Evolutionary conservation across 2,888 invertebrate species (phyloP).

Genomic region (Ophion slaviceki): DNA sequence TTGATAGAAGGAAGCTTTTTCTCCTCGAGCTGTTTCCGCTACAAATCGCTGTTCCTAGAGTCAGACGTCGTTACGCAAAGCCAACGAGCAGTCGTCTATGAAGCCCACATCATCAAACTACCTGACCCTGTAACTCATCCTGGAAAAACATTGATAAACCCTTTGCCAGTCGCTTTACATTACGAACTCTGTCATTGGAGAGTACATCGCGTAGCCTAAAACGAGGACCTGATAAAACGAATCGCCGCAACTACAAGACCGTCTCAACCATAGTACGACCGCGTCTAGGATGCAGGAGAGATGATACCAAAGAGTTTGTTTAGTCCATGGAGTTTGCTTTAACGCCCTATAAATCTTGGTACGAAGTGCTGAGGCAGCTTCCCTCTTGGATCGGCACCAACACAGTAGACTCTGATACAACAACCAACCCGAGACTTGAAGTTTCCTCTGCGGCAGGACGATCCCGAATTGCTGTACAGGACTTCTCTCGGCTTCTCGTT

Average conservation of each 20-base stretch:
- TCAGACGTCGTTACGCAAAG: background rate
- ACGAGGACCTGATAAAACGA: constrained; percentile 14
- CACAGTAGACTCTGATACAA: constrained; percentile 10
- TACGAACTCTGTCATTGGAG: background rate
- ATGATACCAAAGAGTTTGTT: constrained; percentile 70
- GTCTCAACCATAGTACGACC: background rate
- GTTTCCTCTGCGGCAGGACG: constrained; percentile 41
- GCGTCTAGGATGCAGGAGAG: constrained; percentile 45
- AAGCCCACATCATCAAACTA: background rate
- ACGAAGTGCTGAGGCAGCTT: constrained; percentile 73
- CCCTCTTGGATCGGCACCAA: constrained; percentile 32
- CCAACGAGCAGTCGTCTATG: constrained; percentile 4
- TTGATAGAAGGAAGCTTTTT: background rate
- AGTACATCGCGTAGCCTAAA: constrained; percentile 4
- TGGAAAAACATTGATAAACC: constrained; percentile 35
- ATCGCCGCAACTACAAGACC: constrained; percentile 14
- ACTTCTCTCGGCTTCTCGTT: background rate
- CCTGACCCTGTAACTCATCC: background rate
- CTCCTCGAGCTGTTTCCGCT: background rate
- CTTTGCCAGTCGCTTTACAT: background rate
- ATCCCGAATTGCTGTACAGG: constrained; percentile 6
- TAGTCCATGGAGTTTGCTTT: constrained; percentile 74
- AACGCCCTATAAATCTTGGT: constrained; percentile 77
- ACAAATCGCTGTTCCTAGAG: constrained; percentile 3
- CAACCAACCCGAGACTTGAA: constrained; percentile 58